Base-by-base conservation (phyloP, 2,113 vertebrate genomes). In the Tychaedon coryphoeus region DNA sequence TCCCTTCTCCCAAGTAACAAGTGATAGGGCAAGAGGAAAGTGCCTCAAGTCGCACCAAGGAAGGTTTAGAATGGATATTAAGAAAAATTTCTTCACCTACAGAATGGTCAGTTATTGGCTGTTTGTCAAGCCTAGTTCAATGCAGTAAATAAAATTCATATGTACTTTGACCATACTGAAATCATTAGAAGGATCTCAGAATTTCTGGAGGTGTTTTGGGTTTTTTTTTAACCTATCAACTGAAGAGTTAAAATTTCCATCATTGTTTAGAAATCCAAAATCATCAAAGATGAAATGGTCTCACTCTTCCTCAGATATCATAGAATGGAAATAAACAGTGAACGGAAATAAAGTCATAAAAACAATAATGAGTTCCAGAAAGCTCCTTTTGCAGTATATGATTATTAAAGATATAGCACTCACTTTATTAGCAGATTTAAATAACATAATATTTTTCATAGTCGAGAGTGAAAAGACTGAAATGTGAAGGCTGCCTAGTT, bases 151-250 rank as follows among this genome's bases (percentile, higher is more conserved):
- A 80, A 81, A 84, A 71, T 84, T 74, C 9, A 0, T 42, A 7
- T 9, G 2, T 74, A 2, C 3, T 66, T 58, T 53, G 34, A 50
- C 9, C 8, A 15, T 16, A 53, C 1, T 31, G 25, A 90, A 66
- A 38, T 60, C 11, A 10, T 50, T 71, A 85, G 7, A 81, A 12
- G 42, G 20, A 34, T 45, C 25, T 42, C 48, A 71, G 61, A 92
- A 92, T 47, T 84, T 66, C 4, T 36, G 15, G 17, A 74, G 7
- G 4, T 4, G 0, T 3, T 2, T 34, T 56, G 18, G 1, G 2
- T 19, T 48, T 33, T 75, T 56, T 42, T 60, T 26, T 19, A 10
- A 34, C 36, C 48, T 64, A 16, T 33, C 6, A 5, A 9, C 19
- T 26, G 10, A 28, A 67, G 22, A 42, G 19, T 4, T 69, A 13